Base-by-base conservation (phyloP, 2,888 invertebrate species). In the Copidosoma aretas region DNA sequence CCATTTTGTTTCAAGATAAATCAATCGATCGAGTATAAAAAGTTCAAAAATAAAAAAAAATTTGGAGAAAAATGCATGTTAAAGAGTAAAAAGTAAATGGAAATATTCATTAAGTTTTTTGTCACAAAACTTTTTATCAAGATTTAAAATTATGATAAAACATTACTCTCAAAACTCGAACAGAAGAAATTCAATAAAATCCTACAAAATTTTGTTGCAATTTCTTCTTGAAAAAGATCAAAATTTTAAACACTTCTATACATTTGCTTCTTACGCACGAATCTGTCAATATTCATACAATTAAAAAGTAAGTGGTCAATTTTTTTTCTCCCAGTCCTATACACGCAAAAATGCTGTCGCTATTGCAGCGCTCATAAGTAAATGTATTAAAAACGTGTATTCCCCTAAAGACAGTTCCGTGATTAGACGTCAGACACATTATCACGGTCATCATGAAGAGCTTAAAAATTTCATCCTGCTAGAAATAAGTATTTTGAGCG, bases 401-500 rank as follows among this genome's bases (percentile, higher is more conserved):
- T 32, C 3, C 32, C 32, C 32, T 8, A 32, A 32, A 5, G 32
- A 32, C 32, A 32, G 32, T 32, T 32, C n/a, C n/a, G n/a, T n/a
- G n/a, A n/a, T n/a, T n/a, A n/a, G n/a, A n/a, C n/a, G n/a, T n/a
- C n/a, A n/a, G n/a, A n/a, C n/a, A n/a, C n/a, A n/a, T n/a, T n/a
- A 43, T 59, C 49, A 62, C 53, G 49, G 43, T 43, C 58, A 57
- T 66, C 41, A 54, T 64, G 57, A 66, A 63, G 60, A 73, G 76
- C 74, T 71, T 73, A 60, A 71, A 75, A 77, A 76, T 75, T 75
- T 71, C 72, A 75, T 77, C 71, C 75, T 73, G 54, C 68, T 70
- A 75, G 75, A 73, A 77, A 73, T 77, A 75, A 77, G 74, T 79
- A 75, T 78, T 79, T 74, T 76, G 78, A 79, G 77, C 77, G 73